A percentile compares a stretch with the other conserved stretches of the same genome.
These are phyloP conservation scores for Neopelma chrysocephalum DNA, from an alignment of 2,797 vertebrate species.

Conservation along the genomic window DNA sequence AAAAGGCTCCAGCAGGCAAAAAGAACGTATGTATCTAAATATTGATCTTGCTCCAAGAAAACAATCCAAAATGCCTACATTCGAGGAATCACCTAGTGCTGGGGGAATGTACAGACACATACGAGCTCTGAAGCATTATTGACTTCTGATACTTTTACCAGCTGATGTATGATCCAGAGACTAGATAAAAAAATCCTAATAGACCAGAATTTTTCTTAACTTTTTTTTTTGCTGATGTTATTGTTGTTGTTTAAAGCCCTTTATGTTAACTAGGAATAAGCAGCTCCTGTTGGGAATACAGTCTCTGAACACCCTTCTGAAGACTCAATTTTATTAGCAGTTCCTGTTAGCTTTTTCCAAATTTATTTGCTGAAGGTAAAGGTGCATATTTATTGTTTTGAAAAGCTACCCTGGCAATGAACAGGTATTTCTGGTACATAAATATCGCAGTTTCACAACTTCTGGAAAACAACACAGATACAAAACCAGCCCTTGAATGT, in stretches of 20 bases:
- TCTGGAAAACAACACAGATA: neutral
- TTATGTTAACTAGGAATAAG: neutral
- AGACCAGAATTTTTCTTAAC: neutral
- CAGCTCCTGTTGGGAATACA: neutral
- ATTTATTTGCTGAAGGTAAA: constrained; percentile 48
- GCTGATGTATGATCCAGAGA: neutral
- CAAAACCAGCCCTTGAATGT: neutral
- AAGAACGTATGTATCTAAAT: neutral
- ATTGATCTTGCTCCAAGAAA: neutral
- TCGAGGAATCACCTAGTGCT: neutral
- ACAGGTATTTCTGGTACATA: neutral
- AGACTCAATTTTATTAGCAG: neutral
- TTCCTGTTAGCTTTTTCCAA: constrained; percentile 6
- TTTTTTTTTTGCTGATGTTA: neutral
- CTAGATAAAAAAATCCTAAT: neutral
- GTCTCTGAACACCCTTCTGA: neutral
- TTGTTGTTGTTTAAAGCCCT: neutral
- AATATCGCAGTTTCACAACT: neutral
- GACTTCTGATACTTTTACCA: neutral
- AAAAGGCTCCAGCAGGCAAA: neutral
- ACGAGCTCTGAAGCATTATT: neutral
- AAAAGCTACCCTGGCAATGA: neutral
- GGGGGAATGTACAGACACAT: neutral
- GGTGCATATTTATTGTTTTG: neutral
- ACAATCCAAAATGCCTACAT: neutral